A percentile compares a stretch with the other conserved stretches of the same genome.
These are phyloP conservation scores for Achlya flavicornis DNA, from an alignment of 2,888 invertebrate genomes.

Conservation along the genomic window DNA sequence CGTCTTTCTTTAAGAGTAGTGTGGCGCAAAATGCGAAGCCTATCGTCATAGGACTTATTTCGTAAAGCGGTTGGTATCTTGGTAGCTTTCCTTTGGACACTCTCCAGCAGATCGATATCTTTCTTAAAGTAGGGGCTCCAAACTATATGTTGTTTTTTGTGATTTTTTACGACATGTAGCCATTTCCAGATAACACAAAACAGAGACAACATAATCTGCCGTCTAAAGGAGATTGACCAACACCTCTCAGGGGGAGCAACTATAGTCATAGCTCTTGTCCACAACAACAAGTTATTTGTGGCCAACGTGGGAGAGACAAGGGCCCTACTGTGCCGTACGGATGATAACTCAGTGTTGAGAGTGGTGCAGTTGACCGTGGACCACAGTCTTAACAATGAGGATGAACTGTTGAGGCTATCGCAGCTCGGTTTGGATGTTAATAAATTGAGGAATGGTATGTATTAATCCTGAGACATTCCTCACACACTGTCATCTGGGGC, in stretches of 20 bases:
- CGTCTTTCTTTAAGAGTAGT: too few relatives aligned
- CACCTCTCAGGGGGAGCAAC: constrained; percentile 93
- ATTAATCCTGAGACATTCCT: too few relatives aligned
- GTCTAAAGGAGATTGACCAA: constrained; percentile 89
- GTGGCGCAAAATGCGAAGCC: too few relatives aligned
- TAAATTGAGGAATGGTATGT: constrained; percentile 86
- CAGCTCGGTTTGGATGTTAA: constrained; percentile 90
- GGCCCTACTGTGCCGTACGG: constrained; percentile 91
- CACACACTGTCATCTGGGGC: too few relatives aligned
- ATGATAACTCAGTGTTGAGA: constrained; percentile 88
- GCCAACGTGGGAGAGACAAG: constrained; percentile 94
- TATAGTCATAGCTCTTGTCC: constrained; percentile 91
- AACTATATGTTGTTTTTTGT: too few relatives aligned
- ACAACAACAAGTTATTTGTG: constrained; percentile 90
- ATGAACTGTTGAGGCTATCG: constrained; percentile 90
- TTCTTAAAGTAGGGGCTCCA: too few relatives aligned
- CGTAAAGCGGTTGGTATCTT: too few relatives aligned
- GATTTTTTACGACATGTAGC: too few relatives aligned
- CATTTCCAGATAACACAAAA: constrained; percentile 76
- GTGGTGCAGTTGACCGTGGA: constrained; percentile 93
- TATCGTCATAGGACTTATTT: too few relatives aligned
- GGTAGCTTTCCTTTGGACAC: too few relatives aligned
- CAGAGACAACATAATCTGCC: constrained; percentile 81
- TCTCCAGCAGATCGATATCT: too few relatives aligned
- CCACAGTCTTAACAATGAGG: constrained; percentile 93